These are phyloP conservation scores for Cheirogaleus medius DNA, from an alignment of 2,113 vertebrate genomes.

Conservation along the genomic window DNA sequence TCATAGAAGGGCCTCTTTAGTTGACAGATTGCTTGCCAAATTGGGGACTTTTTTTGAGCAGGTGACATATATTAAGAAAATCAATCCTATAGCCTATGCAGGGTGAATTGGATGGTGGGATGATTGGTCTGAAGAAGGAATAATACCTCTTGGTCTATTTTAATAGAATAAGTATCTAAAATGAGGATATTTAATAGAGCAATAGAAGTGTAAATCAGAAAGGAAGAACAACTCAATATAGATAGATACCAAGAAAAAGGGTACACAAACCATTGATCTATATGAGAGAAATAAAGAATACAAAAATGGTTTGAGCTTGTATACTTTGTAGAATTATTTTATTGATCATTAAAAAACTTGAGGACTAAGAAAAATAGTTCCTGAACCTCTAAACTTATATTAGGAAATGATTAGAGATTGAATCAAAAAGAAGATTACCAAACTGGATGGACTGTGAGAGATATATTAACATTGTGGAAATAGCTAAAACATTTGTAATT, in stretches of 20 bases:
- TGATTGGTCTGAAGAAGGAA: background rate
- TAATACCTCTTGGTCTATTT: background rate
- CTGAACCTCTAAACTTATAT: background rate
- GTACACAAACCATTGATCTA: background rate
- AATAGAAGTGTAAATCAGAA: background rate
- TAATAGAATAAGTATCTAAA: background rate
- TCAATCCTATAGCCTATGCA: background rate
- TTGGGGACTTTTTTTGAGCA: background rate
- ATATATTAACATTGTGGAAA: background rate
- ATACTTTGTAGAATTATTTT: background rate
- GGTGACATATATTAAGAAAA: background rate
- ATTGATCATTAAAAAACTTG: background rate
- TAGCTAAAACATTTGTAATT: background rate
- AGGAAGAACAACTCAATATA: background rate
- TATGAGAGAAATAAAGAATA: background rate
- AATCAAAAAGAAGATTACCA: background rate
- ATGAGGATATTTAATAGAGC: background rate
- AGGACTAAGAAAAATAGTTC: background rate
- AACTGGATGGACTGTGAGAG: background rate
- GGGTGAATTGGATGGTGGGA: background rate
- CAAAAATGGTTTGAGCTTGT: background rate
- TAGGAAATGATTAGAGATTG: background rate
- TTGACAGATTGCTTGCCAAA: background rate
- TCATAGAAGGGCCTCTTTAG: too few relatives aligned
- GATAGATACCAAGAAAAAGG: background rate